Base-by-base conservation (phyloP, 2,888 invertebrate species). In the Lepidocyrtinus sp. region DNA sequence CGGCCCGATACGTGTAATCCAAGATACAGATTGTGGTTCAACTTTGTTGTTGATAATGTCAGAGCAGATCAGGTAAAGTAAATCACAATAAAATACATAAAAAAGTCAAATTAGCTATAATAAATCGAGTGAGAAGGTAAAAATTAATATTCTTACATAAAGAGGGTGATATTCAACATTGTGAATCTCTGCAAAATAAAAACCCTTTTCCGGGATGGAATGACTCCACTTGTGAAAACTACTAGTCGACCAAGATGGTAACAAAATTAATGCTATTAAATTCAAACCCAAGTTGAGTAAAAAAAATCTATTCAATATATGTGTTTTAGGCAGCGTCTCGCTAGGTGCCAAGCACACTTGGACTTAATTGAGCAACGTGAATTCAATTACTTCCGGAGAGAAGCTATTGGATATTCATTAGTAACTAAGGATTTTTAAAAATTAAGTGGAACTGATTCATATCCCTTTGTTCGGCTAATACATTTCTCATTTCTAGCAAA, bases 1-100 rank as follows among this genome's bases (percentile, higher is more conserved):
- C 91, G 99, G 61, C 98, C 99, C 0, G 99, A 99, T 89, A 98
- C 98, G 0, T 97, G 98, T 89, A 95, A 96, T 88, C 97, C 98
- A 0, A 91, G 96, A 62, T 93, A 94, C 83, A 91, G 99, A 67
- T 94, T 98, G 86, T 99, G 98, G 99, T 99, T 98, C 89, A 97
- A 99, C 90, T 99, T 99, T 88, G 96, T 97, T 0, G 98, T 99
- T 46, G 98, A 98, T 89, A 99, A 99, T 88, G 96, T 96, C 0
- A 94, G 94, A 87, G 92, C 94, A 81, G 97, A 98, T 89, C 98
- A 98, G 91, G 95, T 94, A 88, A 87, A 36, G 36, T 36, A 36
- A 36, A 36, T 36, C 12, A n/a, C n/a, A n/a, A n/a, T n/a, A n/a
- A n/a, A n/a, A n/a, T n/a, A n/a, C n/a, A n/a, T n/a, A n/a, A n/a